Evolutionary conservation across 2,797 vertebrate species (phyloP).

Genomic region (Megaceryle alcyon): DNA sequence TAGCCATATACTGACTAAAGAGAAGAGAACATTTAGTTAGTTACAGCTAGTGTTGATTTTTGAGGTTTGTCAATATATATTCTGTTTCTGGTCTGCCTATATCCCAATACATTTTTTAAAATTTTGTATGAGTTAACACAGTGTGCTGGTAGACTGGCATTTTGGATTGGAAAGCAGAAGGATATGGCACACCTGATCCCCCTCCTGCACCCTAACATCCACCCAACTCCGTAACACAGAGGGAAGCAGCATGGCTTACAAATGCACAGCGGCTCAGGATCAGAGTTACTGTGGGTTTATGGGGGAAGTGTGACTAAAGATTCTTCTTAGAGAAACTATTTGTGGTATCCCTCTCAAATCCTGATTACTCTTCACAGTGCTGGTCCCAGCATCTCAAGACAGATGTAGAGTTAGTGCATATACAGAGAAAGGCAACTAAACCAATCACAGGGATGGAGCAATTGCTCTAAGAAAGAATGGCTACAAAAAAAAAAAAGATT

Average conservation of each 20-base stretch:
- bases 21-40: neutral
- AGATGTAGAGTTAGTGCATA: neutral
- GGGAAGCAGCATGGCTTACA: neutral
- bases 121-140: neutral
- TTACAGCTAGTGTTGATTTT: neutral
- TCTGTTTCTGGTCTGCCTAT: neutral
- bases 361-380: neutral
- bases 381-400: neutral
- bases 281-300: neutral
- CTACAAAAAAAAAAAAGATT: neutral
- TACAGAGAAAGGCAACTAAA: neutral
- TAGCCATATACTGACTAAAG: neutral
- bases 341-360: neutral
- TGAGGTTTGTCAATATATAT: neutral
- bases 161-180: neutral
- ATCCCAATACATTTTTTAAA: neutral
- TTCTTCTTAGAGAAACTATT: neutral
- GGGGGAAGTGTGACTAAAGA: neutral
- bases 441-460: neutral
- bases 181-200: neutral
- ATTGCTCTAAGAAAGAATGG: neutral
- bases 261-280: rapidly evolving
- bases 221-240: neutral
- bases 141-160: neutral
- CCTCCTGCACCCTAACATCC: neutral